Base-by-base conservation (phyloP, 1,140 invertebrate genomes). In the Zaprionus vittiger region DNA sequence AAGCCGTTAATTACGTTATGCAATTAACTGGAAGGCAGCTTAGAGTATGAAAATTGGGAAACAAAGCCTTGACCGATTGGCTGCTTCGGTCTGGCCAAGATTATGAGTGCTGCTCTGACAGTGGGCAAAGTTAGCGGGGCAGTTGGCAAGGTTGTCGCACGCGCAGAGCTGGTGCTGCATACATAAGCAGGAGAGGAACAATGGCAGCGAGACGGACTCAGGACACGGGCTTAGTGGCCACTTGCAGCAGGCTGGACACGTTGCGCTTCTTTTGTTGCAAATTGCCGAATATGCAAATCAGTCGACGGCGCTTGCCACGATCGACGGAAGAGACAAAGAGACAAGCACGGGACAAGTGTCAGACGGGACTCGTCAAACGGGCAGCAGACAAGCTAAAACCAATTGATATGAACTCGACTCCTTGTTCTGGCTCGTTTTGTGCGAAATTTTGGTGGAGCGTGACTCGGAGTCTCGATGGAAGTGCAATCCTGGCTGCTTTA, bases 231-330 rank as follows among this genome's bases (percentile, higher is more conserved):
- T 17, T 17, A 15, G 28, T 22, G 62, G 54, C 34, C 62, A 57
- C 70, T 70, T 37, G 63, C 66, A 67, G 68, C 66, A 73, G 69
- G 70, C 64, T 38, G 61, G 64, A 80, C 83, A 83, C 84, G 84
- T 89, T 87, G 84, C 84, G 83, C 54, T 83, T 89, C 84, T 89
- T 72, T 87, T 87, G 84, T 87, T 83, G 80, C 83, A 81, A 87
- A 87, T 87, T 87, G 84, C 65, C 77, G 81, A 89, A 81, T 89
- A 87, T 87, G 84, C 80, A 87, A 87, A 87, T 87, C 41, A 77
- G 64, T 20, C 73, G 68, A 73, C 60, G 28, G 68, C 83, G 68
- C 73, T 73, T 57, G 63, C 72, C 68, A 72, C 73, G 80, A 83
- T 86, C 84, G 77, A 73, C 72, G 69, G 61, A 22, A 31, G 7